phyloP scores from a whole-genome alignment of 2,888 invertebrate species.

The Diarsia mendica region DNA sequence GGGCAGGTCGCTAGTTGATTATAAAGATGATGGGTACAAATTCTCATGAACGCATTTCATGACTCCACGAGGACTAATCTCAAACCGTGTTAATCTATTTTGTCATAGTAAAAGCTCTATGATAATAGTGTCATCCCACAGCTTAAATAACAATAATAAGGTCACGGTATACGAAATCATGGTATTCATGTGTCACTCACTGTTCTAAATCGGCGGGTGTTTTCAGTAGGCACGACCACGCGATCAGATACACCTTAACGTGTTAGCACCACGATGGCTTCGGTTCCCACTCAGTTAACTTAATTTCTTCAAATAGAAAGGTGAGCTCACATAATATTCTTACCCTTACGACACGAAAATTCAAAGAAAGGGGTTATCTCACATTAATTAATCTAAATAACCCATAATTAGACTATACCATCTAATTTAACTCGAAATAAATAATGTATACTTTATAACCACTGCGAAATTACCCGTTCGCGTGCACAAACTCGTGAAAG shows the following conservation, averaged over 20 bases:
- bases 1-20: no score
- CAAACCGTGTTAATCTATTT: neutral
- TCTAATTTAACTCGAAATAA: slow-evolving; percentile 42
- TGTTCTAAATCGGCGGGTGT: neutral
- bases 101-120: neutral
- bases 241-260: neutral
- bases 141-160: neutral
- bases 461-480: slow-evolving; percentile 48
- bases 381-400: slow-evolving; percentile 10
- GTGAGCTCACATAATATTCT: neutral
- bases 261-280: neutral
- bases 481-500: slow-evolving; percentile 52
- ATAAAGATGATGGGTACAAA: neutral
- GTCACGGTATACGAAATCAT: neutral
- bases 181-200: neutral
- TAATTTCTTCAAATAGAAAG: neutral
- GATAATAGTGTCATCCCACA: neutral
- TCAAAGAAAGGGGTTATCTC: neutral
- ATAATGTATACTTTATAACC: slow-evolving; percentile 39
- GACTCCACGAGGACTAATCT: no score
- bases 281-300: neutral
- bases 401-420: slow-evolving; percentile 23
- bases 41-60: no score
- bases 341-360: neutral
- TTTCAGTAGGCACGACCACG: neutral